These are phyloP conservation scores for Muscidifurax raptorellus DNA, from an alignment of 1,140 invertebrate species.

Conservation along the genomic window DNA sequence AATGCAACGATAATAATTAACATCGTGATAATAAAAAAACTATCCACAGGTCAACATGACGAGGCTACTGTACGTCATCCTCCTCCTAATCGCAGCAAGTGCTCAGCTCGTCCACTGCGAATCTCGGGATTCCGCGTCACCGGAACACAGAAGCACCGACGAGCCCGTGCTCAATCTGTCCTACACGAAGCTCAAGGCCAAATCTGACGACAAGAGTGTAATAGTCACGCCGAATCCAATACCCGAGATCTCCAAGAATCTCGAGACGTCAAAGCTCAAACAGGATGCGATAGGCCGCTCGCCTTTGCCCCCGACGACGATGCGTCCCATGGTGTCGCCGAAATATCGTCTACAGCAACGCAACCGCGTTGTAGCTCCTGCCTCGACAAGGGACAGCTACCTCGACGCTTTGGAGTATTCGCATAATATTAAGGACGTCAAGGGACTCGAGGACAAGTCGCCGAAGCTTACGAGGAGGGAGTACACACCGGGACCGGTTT, in stretches of 20 bases:
- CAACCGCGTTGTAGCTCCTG: not conserved
- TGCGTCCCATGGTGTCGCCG: slow-evolving; percentile 4
- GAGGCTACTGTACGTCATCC: not conserved
- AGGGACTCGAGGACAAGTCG: slow-evolving; percentile 52
- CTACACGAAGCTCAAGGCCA: slow-evolving; percentile 56
- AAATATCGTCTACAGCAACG: not conserved
- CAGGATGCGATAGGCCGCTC: too few relatives aligned
- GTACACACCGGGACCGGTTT: slow-evolving; percentile 63
- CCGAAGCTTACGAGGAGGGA: slow-evolving; percentile 61
- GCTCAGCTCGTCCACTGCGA: not conserved
- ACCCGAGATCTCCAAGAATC: not conserved
- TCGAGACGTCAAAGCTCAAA: slow-evolving; percentile 16
- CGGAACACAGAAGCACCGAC: not conserved
- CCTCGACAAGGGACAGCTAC: slow-evolving; percentile 68
- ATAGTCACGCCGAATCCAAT: not conserved
- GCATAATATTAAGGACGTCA: slow-evolving; percentile 67
- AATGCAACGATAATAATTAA: too few relatives aligned
- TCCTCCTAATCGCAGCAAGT: not conserved
- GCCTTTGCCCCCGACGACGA: not conserved
- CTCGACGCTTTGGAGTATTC: slow-evolving; percentile 72
- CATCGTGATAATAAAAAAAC: not conserved
- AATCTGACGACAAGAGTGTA: slow-evolving; percentile 7
- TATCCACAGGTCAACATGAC: not conserved
- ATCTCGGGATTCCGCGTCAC: not conserved
- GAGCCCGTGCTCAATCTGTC: not conserved